Percentiles rank a stretch among this genome's conserved stretches.
Conservation (phyloP, 2,797 vertebrate genomes). For the Syngnathus rostellatus region DNA sequence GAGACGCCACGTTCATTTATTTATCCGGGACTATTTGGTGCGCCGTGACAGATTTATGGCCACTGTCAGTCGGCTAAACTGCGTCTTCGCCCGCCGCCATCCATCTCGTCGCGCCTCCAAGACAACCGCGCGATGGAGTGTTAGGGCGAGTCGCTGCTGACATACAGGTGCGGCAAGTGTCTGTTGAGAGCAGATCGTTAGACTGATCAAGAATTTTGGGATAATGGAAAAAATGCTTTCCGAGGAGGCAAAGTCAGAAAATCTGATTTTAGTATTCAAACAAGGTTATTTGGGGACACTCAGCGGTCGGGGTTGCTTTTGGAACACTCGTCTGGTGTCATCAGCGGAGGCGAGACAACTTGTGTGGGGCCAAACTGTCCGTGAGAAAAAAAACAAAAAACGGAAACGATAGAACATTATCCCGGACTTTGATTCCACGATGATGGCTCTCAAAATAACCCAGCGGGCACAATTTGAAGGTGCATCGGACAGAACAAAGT, state of each 20-base stretch:
- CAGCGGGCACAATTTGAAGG: slow-evolving; percentile 31
- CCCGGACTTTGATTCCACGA: slow-evolving; percentile 38
- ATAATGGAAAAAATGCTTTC: not conserved
- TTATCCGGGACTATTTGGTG: slow-evolving; percentile 35
- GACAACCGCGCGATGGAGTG: slow-evolving; percentile 1
- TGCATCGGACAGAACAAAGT: slow-evolving; percentile 35
- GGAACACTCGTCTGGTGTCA: slow-evolving; percentile 10
- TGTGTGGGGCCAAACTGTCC: slow-evolving; percentile 18
- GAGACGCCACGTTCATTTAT: slow-evolving; percentile 27
- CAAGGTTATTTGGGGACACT: slow-evolving; percentile 34
- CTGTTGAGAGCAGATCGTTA: not conserved
- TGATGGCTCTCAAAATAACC: slow-evolving; percentile 7
- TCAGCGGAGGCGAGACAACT: slow-evolving; percentile 13
- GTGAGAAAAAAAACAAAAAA: slow-evolving; percentile 14
- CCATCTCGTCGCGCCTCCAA: slow-evolving; percentile 7
- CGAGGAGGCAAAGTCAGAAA: not conserved
- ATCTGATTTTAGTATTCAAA: not conserved
- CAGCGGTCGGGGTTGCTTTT: not conserved
- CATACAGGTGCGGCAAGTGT: slow-evolving; percentile 12
- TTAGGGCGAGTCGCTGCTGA: not conserved
- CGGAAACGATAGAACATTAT: slow-evolving; percentile 18
- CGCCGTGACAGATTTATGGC: slow-evolving; percentile 17
- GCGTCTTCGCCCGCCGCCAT: slow-evolving; percentile 20
- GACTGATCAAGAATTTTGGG: not conserved
- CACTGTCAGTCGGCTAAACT: slow-evolving; percentile 16